Percentiles rank a stretch among this genome's conserved stretches.
Conservation (phyloP, 2,888 invertebrate genomes). For the Dyspetes luteomarginatus region DNA sequence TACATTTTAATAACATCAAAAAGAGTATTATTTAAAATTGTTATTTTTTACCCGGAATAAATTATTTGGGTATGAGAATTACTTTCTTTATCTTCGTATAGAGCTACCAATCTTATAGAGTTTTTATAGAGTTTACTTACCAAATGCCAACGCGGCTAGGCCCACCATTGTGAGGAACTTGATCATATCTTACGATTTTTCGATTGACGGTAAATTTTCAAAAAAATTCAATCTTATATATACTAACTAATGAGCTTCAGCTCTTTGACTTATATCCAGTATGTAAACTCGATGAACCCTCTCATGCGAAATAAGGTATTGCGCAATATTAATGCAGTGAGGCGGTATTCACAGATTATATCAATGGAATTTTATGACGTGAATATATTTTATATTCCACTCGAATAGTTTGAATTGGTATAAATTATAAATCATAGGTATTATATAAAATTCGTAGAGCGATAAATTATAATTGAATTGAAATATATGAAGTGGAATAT, state of each 20-base stretch:
- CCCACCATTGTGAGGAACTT: constrained; percentile 46
- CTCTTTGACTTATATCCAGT: constrained; percentile 3
- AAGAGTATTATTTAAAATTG: too few relatives aligned
- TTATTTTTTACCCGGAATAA: neutral
- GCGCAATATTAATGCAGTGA: neutral
- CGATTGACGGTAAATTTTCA: neutral
- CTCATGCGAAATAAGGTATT: too few relatives aligned
- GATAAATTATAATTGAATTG: too few relatives aligned
- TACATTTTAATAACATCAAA: too few relatives aligned
- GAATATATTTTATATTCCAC: too few relatives aligned
- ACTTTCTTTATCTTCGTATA: neutral
- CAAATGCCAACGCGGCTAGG: constrained; percentile 44
- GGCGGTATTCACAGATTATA: too few relatives aligned
- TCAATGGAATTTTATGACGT: too few relatives aligned
- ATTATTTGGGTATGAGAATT: neutral
- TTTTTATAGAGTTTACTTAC: constrained; percentile 39
- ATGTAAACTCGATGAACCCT: neutral
- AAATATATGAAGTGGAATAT: too few relatives aligned
- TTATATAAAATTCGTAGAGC: too few relatives aligned
- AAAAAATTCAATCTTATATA: neutral
- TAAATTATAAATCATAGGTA: too few relatives aligned
- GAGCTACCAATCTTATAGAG: too few relatives aligned
- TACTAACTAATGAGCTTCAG: neutral
- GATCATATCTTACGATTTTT: constrained; percentile 54
- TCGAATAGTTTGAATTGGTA: too few relatives aligned